Evolutionary conservation across 1,140 invertebrate genomes (phyloP), one percentile per base, ranked within the genome.

Genomic region (Drosophila murphyi): DNA sequence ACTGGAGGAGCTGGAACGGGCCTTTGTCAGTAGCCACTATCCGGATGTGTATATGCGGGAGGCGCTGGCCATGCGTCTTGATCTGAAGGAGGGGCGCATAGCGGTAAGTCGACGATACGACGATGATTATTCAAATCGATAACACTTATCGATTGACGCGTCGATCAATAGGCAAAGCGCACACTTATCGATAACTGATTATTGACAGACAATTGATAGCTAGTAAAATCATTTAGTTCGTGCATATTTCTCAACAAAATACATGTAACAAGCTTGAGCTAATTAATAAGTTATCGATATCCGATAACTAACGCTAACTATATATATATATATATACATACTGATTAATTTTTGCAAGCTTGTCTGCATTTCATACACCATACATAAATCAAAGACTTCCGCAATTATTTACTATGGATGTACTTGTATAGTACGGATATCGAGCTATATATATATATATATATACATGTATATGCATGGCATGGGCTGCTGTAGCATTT

Each of bases 41-140:
- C 98, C 98, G 2, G 98, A 99, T 93, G 97, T 99, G 56, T 99
- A 99, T 94, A 99, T 99, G 98, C 95, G 98, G 74, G 98, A 99
- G 92, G 96, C 98, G 0, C 93, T 99, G 63, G 98, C 98, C 32
- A 96, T 99, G 95, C 94, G 98, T 82, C 95, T 99, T 31, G 97
- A 99, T 91, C 95, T 99, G 48, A 98, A 99, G 78, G 99, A 99
- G 93, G 98, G 98, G 81, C 95, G 99, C 92, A 98, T 99, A 55
- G 98, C 99, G 94, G 98, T 99, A 94, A 97, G 96, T 96, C 3
- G 29, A 50, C 5, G 8, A 8, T 8, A 20, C 20, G 7, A 2
- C 7, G 8, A 7, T 8, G 47, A 29, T 48, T 20, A 20, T 20
- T 20, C 20, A 20, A 20, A 29, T 48, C 47, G 28, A 50, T 50